Evolutionary conservation across 1,140 invertebrate genomes (phyloP), one percentile per base, ranked within the genome.

Genomic region (Reticulitermes speratus): DNA sequence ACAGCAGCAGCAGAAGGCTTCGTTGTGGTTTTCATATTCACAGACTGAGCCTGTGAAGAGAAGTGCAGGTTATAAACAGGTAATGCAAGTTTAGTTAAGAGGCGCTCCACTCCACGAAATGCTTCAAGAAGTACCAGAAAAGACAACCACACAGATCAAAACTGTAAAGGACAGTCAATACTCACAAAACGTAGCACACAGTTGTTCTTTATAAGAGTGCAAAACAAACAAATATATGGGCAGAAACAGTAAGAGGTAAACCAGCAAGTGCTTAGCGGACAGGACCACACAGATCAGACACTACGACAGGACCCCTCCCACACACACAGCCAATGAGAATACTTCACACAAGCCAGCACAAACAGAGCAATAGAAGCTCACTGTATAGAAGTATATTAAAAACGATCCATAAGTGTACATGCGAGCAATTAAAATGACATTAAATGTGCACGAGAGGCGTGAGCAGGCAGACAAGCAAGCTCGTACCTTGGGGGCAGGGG

Each of bases 401-500:
- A 75, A 75, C 25, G 25, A 75, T 9, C 16, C 25, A 75, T 11
- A 75, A 75, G n/a, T 75, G 65, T n/a, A 75, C 65, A 75, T 75
- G 65, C 65, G 25, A 75, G 65, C 65, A 75, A 75, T 75, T 75
- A n/a, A 55, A 75, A 75, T 75, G 65, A 75, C 65, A 75, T 30
- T 19, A 75, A 75, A 75, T 75, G 65, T 75, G 65, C 65, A 75
- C 65, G 55, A 84, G n/a, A 82, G 69, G 65, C 21, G 30, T 48
- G 84, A 84, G 84, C 44, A 65, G 84, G 84, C 30, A 84, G 84
- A 65, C 84, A 52, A 45, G 84, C 84, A 84, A 55, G 84, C 84
- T 65, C 85, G 65, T 86, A 86, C 85, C 85, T 86, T 86, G 85
- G 85, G 85, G 85, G 85, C 85, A 55, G 85, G 85, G 83, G 83